phyloP scores from a whole-genome alignment of 2,113 vertebrate species.

The Bubalus kerabau region DNA sequence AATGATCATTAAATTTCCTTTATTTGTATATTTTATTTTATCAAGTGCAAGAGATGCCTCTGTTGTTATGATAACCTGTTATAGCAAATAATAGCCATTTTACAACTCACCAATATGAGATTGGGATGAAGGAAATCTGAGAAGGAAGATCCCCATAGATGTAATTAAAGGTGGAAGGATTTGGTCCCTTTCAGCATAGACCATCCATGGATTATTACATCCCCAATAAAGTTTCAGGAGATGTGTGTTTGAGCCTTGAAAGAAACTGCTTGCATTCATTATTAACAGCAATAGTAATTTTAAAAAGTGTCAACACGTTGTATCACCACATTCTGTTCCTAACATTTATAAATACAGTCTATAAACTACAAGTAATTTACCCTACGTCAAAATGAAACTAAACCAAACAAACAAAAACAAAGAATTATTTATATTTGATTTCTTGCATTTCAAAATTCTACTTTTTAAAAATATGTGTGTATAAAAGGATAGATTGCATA shows the following conservation, averaged over 20 bases:
- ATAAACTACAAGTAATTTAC: slow-evolving; percentile 58
- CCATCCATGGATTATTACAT: background rate
- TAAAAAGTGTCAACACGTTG: slow-evolving; percentile 58
- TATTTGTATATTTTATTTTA: background rate
- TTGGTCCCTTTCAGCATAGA: background rate
- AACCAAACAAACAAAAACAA: slow-evolving; percentile 66
- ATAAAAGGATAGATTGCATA: background rate
- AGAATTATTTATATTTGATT: slow-evolving; percentile 46
- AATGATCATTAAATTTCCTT: background rate
- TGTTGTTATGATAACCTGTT: background rate
- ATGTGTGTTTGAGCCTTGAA: background rate
- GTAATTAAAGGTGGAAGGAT: background rate
- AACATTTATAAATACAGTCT: slow-evolving; percentile 63
- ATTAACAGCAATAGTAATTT: slow-evolving; percentile 64
- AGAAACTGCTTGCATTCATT: slow-evolving; percentile 48
- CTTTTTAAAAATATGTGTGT: background rate
- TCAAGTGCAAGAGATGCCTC: background rate
- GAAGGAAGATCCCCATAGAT: background rate
- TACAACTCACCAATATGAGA: background rate
- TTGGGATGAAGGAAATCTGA: background rate
- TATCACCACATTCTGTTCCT: slow-evolving; percentile 68
- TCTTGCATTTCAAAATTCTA: slow-evolving; percentile 43
- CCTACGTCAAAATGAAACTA: slow-evolving; percentile 16
- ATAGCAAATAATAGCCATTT: background rate
- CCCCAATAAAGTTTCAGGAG: background rate